These are phyloP conservation scores for Calliopsis andreniformis DNA, from an alignment of 1,140 invertebrate genomes.

Conservation along the genomic window DNA sequence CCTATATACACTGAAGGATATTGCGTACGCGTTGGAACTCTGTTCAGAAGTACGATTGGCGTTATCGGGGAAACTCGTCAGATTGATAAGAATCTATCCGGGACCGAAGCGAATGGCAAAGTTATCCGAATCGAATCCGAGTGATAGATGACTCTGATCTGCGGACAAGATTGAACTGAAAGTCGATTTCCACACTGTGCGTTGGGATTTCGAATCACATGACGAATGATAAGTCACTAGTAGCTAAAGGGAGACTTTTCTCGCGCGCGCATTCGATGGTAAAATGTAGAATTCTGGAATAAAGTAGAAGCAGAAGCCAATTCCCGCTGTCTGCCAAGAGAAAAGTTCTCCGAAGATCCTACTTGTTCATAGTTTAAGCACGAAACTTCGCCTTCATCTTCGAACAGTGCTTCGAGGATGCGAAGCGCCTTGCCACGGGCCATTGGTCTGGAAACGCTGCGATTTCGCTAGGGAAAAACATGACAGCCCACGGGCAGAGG, in stretches of 20 bases:
- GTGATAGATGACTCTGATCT: slow-evolving; percentile 75
- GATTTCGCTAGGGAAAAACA: slow-evolving; percentile 16
- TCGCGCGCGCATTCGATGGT: too few relatives aligned
- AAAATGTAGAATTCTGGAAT: too few relatives aligned
- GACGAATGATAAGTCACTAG: slow-evolving; percentile 16
- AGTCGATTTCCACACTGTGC: slow-evolving; percentile 34
- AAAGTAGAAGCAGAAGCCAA: too few relatives aligned
- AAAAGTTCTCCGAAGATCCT: neutral
- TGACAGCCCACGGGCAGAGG: slow-evolving; percentile 4
- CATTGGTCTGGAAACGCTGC: slow-evolving; percentile 19
- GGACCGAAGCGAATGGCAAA: slow-evolving; percentile 48
- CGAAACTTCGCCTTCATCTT: slow-evolving; percentile 4
- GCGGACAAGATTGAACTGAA: slow-evolving; percentile 36
- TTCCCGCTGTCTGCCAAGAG: neutral
- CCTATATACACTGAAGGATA: slow-evolving; percentile 5
- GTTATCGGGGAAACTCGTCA: slow-evolving; percentile 47
- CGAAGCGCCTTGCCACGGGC: slow-evolving; percentile 11
- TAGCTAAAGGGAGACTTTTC: slow-evolving; percentile 27
- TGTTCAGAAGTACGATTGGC: slow-evolving; percentile 9
- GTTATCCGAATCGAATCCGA: slow-evolving; percentile 72
- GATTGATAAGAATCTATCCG: slow-evolving; percentile 67
- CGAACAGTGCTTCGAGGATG: neutral
- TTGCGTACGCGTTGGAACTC: slow-evolving; percentile 35
- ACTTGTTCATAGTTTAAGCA: neutral
- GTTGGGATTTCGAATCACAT: slow-evolving; percentile 3